phyloP scores from a whole-genome alignment of 2,797 vertebrate species.

The Hozukius guyotensis region DNA sequence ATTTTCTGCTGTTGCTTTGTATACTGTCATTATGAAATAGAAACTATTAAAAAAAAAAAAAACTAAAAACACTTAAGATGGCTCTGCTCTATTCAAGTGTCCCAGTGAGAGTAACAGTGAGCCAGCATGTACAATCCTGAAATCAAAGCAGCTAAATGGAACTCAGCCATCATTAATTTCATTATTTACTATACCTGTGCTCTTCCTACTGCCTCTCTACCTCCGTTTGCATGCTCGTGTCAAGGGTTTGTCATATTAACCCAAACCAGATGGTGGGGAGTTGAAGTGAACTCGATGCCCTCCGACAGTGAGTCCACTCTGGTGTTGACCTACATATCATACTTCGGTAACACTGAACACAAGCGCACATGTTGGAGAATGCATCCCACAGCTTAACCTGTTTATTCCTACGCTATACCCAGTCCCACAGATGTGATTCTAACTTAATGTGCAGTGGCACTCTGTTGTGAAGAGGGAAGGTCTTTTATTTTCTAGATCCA shows the following conservation, averaged over 20 bases:
- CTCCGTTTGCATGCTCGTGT: not conserved
- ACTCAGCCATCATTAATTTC: not conserved
- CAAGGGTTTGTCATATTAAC: not conserved
- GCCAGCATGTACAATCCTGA: not conserved
- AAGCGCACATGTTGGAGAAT: not conserved
- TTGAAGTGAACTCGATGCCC: not conserved
- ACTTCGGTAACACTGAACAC: not conserved
- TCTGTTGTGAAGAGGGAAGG: not conserved
- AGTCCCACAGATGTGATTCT: not conserved
- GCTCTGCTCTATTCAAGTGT: no score
- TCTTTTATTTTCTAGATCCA: not conserved
- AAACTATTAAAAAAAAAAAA: no score
- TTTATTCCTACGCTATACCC: not conserved
- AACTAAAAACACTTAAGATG: no score
- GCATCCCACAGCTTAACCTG: not conserved
- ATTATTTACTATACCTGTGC: not conserved
- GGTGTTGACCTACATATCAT: not conserved
- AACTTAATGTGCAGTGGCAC: not conserved
- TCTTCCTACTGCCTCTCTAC: not conserved
- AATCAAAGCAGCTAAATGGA: not conserved
- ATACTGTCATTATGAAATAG: no score
- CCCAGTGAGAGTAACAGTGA: not conserved
- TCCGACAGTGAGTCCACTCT: not conserved
- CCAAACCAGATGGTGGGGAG: slow-evolving; percentile 13
- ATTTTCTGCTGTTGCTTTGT: no score